Percentiles rank a stretch among this genome's conserved stretches.
These are phyloP conservation scores for Phrixothrix hirtus DNA, from an alignment of 2,888 invertebrate genomes.

Conservation along the genomic window DNA sequence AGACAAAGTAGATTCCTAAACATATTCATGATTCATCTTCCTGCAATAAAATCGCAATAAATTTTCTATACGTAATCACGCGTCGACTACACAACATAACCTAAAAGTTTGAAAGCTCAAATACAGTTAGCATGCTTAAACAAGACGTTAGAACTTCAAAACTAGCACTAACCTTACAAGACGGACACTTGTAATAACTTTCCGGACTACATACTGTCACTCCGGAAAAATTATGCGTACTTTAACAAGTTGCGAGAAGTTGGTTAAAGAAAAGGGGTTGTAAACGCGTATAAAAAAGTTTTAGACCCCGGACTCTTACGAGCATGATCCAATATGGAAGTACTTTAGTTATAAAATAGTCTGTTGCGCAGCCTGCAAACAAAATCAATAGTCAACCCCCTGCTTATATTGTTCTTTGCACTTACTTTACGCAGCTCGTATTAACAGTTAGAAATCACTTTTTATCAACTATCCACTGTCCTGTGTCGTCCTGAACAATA, in stretches of 20 bases:
- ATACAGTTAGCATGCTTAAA: constrained; percentile 42
- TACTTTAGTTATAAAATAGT: constrained; percentile 43
- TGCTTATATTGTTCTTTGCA: constrained; percentile 39
- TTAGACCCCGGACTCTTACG: constrained; percentile 49
- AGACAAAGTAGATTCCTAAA: constrained; percentile 20
- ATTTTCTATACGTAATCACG: constrained; percentile 36
- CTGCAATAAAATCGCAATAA: constrained; percentile 27
- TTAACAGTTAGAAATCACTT: constrained; percentile 27
- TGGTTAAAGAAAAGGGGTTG: constrained; percentile 46
- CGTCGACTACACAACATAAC: constrained; percentile 40
- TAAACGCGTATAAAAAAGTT: constrained; percentile 51
- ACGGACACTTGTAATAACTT: constrained; percentile 29
- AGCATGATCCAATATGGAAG: constrained; percentile 52
- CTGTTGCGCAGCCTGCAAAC: constrained; percentile 43
- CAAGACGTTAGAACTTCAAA: constrained; percentile 35
- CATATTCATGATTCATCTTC: constrained; percentile 36
- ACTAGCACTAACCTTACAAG: constrained; percentile 37
- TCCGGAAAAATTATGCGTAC: constrained; percentile 37
- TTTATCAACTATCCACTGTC: constrained; percentile 13
- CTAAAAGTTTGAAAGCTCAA: constrained; percentile 42
- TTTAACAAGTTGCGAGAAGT: constrained; percentile 49
- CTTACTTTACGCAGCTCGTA: constrained; percentile 33
- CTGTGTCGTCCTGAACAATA: constrained; percentile 1
- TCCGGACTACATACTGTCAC: constrained; percentile 32
- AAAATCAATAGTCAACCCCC: constrained; percentile 44